A percentile compares a stretch with the other conserved stretches of the same genome.
Conservation (phyloP, 1,140 invertebrate genomes). For the Reticulitermes speratus region DNA sequence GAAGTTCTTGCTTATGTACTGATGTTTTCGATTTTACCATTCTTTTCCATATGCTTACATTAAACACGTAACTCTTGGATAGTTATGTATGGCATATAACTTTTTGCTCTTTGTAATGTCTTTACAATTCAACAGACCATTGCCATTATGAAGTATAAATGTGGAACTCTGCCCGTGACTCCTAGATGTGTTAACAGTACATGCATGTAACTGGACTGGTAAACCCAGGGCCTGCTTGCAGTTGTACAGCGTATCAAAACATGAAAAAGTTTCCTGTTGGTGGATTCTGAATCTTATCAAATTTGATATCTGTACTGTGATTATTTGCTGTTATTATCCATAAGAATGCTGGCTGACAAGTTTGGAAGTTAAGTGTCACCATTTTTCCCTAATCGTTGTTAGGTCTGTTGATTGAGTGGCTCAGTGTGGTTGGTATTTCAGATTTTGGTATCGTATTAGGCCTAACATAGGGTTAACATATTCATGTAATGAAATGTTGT, state of each 20-base stretch:
- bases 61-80: neutral
- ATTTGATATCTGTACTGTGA: neutral
- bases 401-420: neutral
- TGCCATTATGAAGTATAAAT: neutral
- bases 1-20: neutral
- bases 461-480: neutral
- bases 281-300: neutral
- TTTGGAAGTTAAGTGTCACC: neutral
- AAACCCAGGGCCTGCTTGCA: neutral
- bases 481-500: neutral
- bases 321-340: neutral
- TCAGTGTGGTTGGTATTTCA: neutral
- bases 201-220: neutral
- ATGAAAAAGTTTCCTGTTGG: neutral
- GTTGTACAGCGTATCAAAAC: neutral
- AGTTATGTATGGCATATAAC: neutral
- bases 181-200: neutral
- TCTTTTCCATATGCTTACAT: neutral
- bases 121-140: neutral
- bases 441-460: neutral
- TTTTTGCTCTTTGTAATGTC: neutral
- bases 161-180: neutral
- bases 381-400: neutral
- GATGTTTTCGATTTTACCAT: neutral
- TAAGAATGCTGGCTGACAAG: neutral